These are phyloP conservation scores for Ailurus styani DNA, from an alignment of 2,113 vertebrate genomes.

Conservation along the genomic window DNA sequence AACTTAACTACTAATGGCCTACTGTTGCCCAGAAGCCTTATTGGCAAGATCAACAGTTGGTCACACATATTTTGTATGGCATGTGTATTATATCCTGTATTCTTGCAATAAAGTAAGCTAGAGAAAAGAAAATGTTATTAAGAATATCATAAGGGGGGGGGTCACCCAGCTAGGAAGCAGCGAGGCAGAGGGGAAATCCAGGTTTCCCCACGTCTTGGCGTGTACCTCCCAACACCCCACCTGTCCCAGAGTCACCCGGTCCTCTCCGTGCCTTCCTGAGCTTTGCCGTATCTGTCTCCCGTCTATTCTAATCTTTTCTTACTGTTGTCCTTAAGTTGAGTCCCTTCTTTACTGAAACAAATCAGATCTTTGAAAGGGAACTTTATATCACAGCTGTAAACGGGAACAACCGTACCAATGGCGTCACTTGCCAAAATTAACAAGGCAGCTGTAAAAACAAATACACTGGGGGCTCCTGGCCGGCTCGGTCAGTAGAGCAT, in stretches of 20 bases:
- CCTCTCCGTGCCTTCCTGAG: background rate
- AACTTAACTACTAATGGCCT: background rate
- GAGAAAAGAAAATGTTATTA: background rate
- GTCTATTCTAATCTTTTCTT: background rate
- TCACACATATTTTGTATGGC: background rate
- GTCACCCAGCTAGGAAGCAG: background rate
- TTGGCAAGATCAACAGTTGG: background rate
- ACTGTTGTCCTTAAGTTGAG: background rate
- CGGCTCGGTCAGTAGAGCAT: background rate
- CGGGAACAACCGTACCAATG: background rate
- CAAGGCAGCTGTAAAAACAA: background rate
- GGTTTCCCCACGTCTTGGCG: background rate
- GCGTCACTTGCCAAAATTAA: background rate
- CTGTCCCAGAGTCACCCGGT: background rate
- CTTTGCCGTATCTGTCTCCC: background rate
- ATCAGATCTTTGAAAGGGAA: background rate
- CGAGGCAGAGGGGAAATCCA: background rate
- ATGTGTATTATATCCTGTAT: background rate
- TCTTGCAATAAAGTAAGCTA: background rate
- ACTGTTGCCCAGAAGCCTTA: background rate
- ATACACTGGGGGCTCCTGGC: background rate
- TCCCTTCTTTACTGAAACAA: background rate
- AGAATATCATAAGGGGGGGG: background rate
- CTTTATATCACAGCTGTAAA: background rate
- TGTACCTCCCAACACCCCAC: background rate